A percentile compares a stretch with the other conserved stretches of the same genome.
phyloP scores from a whole-genome alignment of 1,140 invertebrate species.

The Drosophila miranda region DNA sequence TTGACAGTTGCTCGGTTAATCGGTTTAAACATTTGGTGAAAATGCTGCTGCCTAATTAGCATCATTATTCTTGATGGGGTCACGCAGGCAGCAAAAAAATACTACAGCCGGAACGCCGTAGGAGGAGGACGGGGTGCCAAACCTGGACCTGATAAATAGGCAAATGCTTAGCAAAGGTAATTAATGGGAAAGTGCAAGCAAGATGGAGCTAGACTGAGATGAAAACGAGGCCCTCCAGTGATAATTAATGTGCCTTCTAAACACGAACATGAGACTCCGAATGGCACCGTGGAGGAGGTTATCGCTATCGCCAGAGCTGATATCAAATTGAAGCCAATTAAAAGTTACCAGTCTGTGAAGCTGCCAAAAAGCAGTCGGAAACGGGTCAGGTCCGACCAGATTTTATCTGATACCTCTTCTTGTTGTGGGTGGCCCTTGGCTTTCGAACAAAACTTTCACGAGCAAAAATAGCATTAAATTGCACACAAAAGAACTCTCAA shows the following conservation, averaged over 20 bases:
- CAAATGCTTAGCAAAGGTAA: conserved; percentile 54
- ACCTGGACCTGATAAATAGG: conserved; percentile 53
- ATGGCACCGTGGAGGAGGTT: conserved; percentile 17
- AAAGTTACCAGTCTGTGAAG: conserved; percentile 48
- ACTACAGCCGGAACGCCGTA: not conserved
- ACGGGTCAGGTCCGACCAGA: conserved; percentile 37
- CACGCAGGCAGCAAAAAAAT: conserved; percentile 38
- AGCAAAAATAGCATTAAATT: conserved; percentile 28
- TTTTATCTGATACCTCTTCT: not conserved
- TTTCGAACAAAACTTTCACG: conserved; percentile 22
- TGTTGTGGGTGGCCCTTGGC: conserved; percentile 4
- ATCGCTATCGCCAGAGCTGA: conserved; percentile 26
- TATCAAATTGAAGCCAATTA: conserved; percentile 55
- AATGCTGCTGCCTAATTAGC: conserved; percentile 72
- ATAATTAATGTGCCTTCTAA: conserved; percentile 63
- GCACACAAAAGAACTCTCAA: conserved; percentile 40
- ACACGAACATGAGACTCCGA: conserved; percentile 30
- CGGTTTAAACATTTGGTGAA: conserved; percentile 64
- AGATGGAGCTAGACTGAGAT: not conserved
- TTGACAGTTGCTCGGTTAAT: conserved; percentile 50
- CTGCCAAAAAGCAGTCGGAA: conserved; percentile 21
- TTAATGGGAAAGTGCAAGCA: conserved; percentile 51
- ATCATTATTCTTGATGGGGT: conserved; percentile 73
- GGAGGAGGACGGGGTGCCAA: not conserved
- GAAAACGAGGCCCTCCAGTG: conserved; percentile 24